A percentile compares a stretch with the other conserved stretches of the same genome.
These are phyloP conservation scores for Pangasius macronema DNA, from an alignment of 2,797 vertebrate genomes.

Conservation along the genomic window DNA sequence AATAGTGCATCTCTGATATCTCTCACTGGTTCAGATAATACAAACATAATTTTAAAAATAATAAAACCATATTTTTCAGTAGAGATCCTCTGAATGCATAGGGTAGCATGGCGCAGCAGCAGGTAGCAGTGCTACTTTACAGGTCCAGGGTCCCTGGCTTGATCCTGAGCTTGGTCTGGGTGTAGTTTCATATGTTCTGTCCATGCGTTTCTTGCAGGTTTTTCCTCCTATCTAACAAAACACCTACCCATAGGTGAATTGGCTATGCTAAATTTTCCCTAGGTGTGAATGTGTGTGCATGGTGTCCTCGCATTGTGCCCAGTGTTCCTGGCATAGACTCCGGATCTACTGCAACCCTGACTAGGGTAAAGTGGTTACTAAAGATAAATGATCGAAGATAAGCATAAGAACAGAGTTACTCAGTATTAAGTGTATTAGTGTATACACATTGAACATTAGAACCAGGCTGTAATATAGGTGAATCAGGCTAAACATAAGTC, in stretches of 20 bases:
- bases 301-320: background rate
- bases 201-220: background rate
- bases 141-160: background rate
- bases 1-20: no score
- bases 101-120: background rate
- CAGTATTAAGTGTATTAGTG: background rate
- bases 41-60: background rate
- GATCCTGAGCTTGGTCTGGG: background rate
- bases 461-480: background rate
- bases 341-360: background rate
- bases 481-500: background rate
- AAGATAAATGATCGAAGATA: background rate
- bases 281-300: background rate
- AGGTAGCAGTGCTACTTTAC: background rate
- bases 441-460: background rate
- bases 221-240: background rate
- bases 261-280: background rate
- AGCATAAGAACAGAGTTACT: background rate
- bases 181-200: background rate
- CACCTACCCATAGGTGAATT: background rate
- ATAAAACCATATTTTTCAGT: background rate
- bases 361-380: background rate
- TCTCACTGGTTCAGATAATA: background rate
- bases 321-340: background rate
- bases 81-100: background rate